Conservation (phyloP, 2,888 invertebrate species). For the Diachrysia chrysitis region DNA sequence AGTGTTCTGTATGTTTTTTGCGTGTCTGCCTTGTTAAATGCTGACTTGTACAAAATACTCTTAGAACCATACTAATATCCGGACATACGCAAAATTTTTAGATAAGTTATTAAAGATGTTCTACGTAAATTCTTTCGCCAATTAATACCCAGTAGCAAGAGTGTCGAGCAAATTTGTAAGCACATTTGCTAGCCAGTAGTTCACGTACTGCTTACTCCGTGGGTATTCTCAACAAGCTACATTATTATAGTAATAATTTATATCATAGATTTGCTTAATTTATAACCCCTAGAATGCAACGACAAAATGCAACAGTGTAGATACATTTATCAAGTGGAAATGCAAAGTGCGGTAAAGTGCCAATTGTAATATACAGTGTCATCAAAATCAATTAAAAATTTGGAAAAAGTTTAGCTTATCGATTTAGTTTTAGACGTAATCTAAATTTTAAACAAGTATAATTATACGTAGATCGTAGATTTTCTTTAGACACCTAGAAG, state of each 20-base stretch:
- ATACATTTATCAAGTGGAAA: constrained; percentile 80
- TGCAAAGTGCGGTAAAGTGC: constrained; percentile 82
- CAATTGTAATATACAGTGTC: constrained; percentile 77
- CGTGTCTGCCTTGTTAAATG: not conserved
- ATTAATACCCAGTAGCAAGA: constrained; percentile 17
- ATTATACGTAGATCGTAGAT: constrained; percentile 29
- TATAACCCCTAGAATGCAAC: constrained; percentile 76
- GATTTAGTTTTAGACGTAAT: constrained; percentile 52
- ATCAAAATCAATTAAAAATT: constrained; percentile 67
- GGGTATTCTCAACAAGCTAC: constrained; percentile 78
- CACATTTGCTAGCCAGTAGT: constrained; percentile 32
- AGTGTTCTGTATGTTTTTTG: no score
- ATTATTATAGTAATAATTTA: constrained; percentile 73
- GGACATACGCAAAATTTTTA: not conserved
- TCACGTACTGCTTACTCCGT: constrained; percentile 82
- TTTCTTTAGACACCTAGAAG: constrained; percentile 49
- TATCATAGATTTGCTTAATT: constrained; percentile 62
- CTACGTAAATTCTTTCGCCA: constrained; percentile 22
- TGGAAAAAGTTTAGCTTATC: constrained; percentile 63
- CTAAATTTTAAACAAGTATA: constrained; percentile 44
- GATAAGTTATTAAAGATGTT: constrained; percentile 15
- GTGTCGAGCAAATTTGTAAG: constrained; percentile 24
- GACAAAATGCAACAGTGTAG: constrained; percentile 82
- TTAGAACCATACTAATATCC: not conserved
- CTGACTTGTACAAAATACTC: not conserved